Evolutionary conservation across 1,140 invertebrate species (phyloP), one percentile per base, ranked within the genome.

Genomic region (Aricia agestis): DNA sequence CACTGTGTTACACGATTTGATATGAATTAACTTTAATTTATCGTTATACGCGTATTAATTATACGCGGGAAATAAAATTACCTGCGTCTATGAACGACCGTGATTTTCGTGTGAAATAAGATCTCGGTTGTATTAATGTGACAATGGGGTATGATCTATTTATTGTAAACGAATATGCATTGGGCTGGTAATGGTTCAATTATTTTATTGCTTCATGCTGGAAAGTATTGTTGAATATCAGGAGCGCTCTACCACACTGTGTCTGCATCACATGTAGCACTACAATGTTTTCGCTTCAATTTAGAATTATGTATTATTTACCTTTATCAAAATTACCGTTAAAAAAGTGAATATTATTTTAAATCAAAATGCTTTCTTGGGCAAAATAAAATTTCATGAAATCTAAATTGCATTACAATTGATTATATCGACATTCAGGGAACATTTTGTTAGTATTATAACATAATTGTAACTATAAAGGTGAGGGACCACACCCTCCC

Each of bases 21-120:
- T 66, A 78, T 76, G 78, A 78, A 85, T 80, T 78, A 77, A 78
- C 77, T 79, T 82, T 77, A 82, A 85, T 87, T 86, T 83, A 81
- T 78, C 71, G 81, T 76, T 73, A 76, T 76, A 78, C 74, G 71
- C 67, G 74, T 70, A 71, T 71, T 68, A 72, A 75, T 79, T 77
- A 76, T 19, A 63, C 18, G 59, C 19, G 59, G 18, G 59, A 25
- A 63, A 63, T 63, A 63, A 70, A 74, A 70, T 63, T 63, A 63
- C 17, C 19, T 63, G 17, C 59, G 7, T 63, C 59, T 63, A 52
- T 52, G 45, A 52, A 15, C 9, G 45, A 52, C 45, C 45, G 45
- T 52, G 45, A 52, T 10, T 52, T 52, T 52, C 45, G 45, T 52
- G 45, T 52, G 45, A 52, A 52, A 52, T 52, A 52, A 52, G 45